Conservation (phyloP, 2,888 invertebrate genomes). For the Agrilus cyanescens region DNA sequence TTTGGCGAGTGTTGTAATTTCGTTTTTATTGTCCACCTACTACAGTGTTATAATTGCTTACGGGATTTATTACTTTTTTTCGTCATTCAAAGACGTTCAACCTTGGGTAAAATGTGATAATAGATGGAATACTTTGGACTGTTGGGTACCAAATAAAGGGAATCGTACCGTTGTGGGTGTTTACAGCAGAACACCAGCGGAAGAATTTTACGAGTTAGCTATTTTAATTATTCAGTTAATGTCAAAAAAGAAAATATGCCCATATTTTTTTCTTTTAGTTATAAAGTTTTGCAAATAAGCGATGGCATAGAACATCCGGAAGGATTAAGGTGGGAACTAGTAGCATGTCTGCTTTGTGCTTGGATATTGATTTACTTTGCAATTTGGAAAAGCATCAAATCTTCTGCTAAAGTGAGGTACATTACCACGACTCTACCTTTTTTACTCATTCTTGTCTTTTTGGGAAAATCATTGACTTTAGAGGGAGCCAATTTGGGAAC, state of each 20-base stretch:
- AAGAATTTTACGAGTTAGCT: slow-evolving; percentile 85
- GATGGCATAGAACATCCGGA: slow-evolving; percentile 74
- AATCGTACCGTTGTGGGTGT: slow-evolving; percentile 48
- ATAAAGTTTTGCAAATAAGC: slow-evolving; percentile 76
- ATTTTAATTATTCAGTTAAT: slow-evolving; percentile 13
- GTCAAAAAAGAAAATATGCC: background rate
- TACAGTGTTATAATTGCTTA: slow-evolving; percentile 93
- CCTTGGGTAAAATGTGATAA: slow-evolving; percentile 86
- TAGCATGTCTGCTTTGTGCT: slow-evolving; percentile 78
- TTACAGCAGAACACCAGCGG: slow-evolving; percentile 71
- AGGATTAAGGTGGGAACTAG: slow-evolving; percentile 75
- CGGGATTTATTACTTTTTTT: slow-evolving; percentile 86
- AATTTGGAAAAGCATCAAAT: slow-evolving; percentile 91
- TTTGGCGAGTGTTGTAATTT: slow-evolving; percentile 85
- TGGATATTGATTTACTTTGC: slow-evolving; percentile 95
- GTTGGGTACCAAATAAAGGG: slow-evolving; percentile 61
- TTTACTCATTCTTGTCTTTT: slow-evolving; percentile 71
- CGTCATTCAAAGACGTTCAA: slow-evolving; percentile 74
- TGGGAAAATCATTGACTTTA: slow-evolving; percentile 78
- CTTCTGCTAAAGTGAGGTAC: slow-evolving; percentile 85
- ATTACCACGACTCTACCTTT: slow-evolving; percentile 90
- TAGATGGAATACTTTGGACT: slow-evolving; percentile 72
- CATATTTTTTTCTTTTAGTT: slow-evolving; percentile 53
- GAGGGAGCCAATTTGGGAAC: slow-evolving; percentile 81
- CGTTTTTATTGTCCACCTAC: slow-evolving; percentile 89